Percentiles rank a stretch among this genome's conserved stretches.
phyloP scores from a whole-genome alignment of 2,797 vertebrate genomes.

The Spheniscus humboldti region DNA sequence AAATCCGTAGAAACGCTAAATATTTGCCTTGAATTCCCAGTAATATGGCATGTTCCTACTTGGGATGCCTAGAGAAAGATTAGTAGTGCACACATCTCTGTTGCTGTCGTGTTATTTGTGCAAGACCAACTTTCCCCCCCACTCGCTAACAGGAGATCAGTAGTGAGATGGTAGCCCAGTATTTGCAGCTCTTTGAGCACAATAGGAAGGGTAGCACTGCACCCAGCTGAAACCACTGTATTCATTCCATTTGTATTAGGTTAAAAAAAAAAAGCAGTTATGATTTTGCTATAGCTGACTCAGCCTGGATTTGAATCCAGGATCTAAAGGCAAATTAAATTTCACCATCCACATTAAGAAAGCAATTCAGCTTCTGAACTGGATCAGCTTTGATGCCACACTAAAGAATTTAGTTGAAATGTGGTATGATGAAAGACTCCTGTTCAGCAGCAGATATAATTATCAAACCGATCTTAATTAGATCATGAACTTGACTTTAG shows the following conservation, averaged over 20 bases:
- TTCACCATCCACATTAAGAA: not conserved
- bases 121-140: not conserved
- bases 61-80: not conserved
- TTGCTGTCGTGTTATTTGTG: fast-evolving
- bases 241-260: not conserved
- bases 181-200: not conserved
- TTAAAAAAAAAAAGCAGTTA: not conserved
- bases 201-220: not conserved
- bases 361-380: constrained; percentile 24
- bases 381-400: not conserved
- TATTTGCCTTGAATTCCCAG: not conserved
- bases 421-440: not conserved
- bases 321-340: constrained; percentile 41
- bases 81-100: not conserved
- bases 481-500: constrained; percentile 30
- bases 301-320: not conserved
- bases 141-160: too few species aligned
- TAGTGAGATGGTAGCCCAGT: not conserved
- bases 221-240: not conserved
- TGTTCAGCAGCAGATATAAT: constrained; percentile 17
- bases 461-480: constrained; percentile 41
- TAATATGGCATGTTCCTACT: not conserved
- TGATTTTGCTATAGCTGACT: not conserved
- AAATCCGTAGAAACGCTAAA: fast-evolving
- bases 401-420: not conserved